These are phyloP conservation scores for Pempheris klunzingeri DNA, from an alignment of 2,797 vertebrate species.

Conservation along the genomic window DNA sequence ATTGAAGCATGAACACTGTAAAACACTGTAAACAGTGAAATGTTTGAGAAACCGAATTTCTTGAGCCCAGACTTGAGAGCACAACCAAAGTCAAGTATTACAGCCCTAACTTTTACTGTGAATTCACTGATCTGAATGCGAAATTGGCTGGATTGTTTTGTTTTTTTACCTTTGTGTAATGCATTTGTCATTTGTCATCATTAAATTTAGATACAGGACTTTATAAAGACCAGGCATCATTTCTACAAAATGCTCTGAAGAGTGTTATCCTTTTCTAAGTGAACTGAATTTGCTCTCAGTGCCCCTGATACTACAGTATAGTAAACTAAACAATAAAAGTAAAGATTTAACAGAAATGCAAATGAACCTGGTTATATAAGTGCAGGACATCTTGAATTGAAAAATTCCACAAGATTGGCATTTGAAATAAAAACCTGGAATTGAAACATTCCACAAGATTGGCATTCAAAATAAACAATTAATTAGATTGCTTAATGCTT, in stretches of 20 bases:
- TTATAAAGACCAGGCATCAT: background rate
- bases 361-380: constrained; percentile 1
- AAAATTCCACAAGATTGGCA: background rate
- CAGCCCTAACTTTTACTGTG: background rate
- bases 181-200: background rate
- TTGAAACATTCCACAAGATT: background rate
- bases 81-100: background rate
- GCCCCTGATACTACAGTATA: background rate
- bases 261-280: background rate
- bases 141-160: no score
- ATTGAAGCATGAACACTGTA: no score
- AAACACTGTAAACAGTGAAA: no score
- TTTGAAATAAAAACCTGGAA: background rate
- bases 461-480: background rate
- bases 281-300: background rate
- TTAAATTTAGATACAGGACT: background rate
- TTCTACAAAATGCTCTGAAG: background rate
- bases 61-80: background rate
- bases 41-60: background rate
- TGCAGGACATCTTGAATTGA: background rate
- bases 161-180: background rate
- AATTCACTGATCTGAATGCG: background rate
- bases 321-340: no score
- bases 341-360: constrained; percentile 2
- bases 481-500: background rate